Percentiles rank a stretch among this genome's conserved stretches.
phyloP scores from a whole-genome alignment of 2,888 invertebrate species.

The Lottia gigantea region DNA sequence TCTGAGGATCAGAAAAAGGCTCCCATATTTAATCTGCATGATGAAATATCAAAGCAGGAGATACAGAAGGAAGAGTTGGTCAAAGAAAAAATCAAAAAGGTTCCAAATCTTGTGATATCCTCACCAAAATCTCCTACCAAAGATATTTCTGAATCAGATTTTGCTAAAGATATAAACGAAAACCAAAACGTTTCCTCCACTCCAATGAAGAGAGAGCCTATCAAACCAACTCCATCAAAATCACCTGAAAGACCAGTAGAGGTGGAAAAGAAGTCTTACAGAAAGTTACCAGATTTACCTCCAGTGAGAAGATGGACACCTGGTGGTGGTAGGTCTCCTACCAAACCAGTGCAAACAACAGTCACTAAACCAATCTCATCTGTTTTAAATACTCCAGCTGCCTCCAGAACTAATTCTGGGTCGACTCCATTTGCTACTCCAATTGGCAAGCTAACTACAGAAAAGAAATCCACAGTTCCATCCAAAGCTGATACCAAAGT shows the following conservation, averaged over 20 bases:
- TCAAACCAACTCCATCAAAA: neutral
- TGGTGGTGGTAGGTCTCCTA: neutral
- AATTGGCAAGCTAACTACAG: neutral
- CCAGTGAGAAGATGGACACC: neutral
- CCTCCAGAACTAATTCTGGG: neutral
- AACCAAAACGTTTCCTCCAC: neutral
- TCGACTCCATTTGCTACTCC: constrained; percentile 2
- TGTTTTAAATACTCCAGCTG: neutral
- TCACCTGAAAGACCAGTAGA: neutral
- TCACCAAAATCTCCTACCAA: neutral
- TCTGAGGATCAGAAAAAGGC: neutral
- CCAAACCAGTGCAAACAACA: neutral
- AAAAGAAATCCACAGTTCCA: neutral
- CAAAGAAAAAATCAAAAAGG: neutral
- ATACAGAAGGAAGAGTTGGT: neutral
- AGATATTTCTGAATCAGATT: neutral
- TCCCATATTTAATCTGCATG: constrained; percentile 2
- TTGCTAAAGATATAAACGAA: neutral
- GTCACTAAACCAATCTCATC: neutral
- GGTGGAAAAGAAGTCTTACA: neutral
- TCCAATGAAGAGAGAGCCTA: neutral
- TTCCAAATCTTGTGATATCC: constrained; percentile 7
- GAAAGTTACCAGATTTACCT: constrained; percentile 7
- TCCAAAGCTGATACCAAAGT: constrained; percentile 7
- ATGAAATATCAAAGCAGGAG: neutral